Evolutionary conservation across 1,140 invertebrate species (phyloP).

Genomic region (Lordiphosa collinella): DNA sequence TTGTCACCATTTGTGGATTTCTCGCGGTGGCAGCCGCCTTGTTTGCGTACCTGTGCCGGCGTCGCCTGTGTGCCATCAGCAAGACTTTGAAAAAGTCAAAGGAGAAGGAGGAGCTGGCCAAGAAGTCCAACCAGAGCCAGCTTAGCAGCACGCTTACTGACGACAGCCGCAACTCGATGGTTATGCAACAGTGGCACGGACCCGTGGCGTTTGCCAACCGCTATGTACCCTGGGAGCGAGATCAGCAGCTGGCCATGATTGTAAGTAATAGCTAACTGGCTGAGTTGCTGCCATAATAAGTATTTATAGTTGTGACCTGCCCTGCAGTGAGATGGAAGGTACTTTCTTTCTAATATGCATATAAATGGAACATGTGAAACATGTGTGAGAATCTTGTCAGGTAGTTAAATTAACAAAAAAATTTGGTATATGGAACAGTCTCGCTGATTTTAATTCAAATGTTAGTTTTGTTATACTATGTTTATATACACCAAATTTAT

Average conservation of each 20-base stretch:
- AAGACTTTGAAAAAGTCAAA: conserved; percentile 79
- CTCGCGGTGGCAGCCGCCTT: conserved; percentile 81
- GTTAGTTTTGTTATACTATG: too few species aligned
- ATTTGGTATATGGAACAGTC: too few species aligned
- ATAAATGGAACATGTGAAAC: too few species aligned
- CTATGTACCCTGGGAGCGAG: conserved; percentile 89
- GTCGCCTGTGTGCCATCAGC: conserved; percentile 81
- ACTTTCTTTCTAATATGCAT: too few species aligned
- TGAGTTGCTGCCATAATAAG: neutral
- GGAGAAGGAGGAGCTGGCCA: conserved; percentile 83
- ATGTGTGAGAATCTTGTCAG: too few species aligned
- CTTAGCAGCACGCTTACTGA: conserved; percentile 64
- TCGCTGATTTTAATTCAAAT: too few species aligned
- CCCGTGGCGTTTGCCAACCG: conserved; percentile 88
- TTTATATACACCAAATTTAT: too few species aligned
- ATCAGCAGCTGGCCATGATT: conserved; percentile 80
- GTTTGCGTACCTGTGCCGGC: conserved; percentile 81
- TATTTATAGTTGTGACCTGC: neutral
- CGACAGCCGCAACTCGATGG: conserved; percentile 77
- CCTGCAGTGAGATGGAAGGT: too few species aligned
- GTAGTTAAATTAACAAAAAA: too few species aligned
- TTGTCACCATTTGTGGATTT: conserved; percentile 81
- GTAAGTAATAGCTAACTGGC: conserved; percentile 26
- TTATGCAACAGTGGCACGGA: conserved; percentile 86
- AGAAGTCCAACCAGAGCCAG: conserved; percentile 73